These are phyloP conservation scores for Bettongia penicillata DNA, from an alignment of 2,113 vertebrate genomes.

Conservation along the genomic window DNA sequence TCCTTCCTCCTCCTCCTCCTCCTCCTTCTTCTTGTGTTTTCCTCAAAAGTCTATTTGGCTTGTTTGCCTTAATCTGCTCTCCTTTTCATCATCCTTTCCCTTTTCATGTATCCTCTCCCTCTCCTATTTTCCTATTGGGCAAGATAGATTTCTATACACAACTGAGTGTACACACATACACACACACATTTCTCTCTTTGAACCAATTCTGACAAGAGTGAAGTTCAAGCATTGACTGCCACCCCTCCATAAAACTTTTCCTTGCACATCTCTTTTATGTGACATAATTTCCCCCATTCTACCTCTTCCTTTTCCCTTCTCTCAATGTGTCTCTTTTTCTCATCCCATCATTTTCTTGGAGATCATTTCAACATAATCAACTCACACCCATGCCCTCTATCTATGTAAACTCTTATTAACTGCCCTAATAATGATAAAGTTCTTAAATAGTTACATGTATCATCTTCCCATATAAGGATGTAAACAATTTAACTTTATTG, in stretches of 20 bases:
- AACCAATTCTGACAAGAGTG: not conserved
- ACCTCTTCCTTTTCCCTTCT: not conserved
- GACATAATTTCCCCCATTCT: not conserved
- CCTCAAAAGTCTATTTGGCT: not conserved
- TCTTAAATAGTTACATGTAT: not conserved
- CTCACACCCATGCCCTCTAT: not conserved
- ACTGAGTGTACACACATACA: not conserved
- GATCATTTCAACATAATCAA: not conserved
- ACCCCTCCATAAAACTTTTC: not conserved
- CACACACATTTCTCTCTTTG: no score
- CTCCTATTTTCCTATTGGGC: not conserved
- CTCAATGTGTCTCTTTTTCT: not conserved
- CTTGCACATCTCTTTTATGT: not conserved
- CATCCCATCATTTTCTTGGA: not conserved
- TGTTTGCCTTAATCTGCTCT: not conserved
- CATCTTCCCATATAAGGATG: not conserved
- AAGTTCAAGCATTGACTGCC: not conserved
- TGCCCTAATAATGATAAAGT: not conserved
- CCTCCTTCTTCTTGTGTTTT: not conserved
- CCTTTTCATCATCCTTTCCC: not conserved
- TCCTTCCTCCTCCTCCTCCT: not conserved
- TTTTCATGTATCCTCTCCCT: not conserved
- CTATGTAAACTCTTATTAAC: not conserved
- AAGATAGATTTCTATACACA: not conserved
- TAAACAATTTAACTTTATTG: not conserved